These are phyloP conservation scores for Tychaedon coryphoeus DNA, from an alignment of 2,113 vertebrate genomes.

Conservation along the genomic window DNA sequence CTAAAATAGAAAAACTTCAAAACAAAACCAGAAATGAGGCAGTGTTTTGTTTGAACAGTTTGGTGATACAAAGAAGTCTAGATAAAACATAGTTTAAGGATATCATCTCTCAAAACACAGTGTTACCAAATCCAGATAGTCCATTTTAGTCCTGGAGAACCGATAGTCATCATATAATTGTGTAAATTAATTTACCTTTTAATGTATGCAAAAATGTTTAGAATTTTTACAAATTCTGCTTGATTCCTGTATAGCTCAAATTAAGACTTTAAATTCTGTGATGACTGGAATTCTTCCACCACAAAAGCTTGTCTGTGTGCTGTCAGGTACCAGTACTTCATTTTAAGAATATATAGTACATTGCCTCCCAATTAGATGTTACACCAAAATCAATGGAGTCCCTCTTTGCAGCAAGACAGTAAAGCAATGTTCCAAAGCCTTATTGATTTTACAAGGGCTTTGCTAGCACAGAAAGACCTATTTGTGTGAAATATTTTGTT, in stretches of 20 bases:
- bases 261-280: background rate
- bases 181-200: background rate
- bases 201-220: background rate
- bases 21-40: background rate
- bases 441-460: conserved; percentile 13
- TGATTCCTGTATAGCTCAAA: background rate
- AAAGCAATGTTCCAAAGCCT: conserved; percentile 1
- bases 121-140: background rate
- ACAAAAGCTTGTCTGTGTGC: background rate
- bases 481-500: background rate
- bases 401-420: background rate
- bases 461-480: background rate
- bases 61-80: background rate
- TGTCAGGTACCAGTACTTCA: background rate
- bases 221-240: background rate
- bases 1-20: background rate
- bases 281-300: background rate
- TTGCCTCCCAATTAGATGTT: background rate
- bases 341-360: background rate
- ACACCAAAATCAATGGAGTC: conserved; percentile 5
- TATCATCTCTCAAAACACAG: background rate
- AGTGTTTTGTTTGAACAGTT: background rate
- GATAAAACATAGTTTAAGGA: background rate
- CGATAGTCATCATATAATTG: background rate
- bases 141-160: background rate